A percentile compares a stretch with the other conserved stretches of the same genome.
Conservation (phyloP, 2,113 vertebrate species). For the Hystrix brachyura region DNA sequence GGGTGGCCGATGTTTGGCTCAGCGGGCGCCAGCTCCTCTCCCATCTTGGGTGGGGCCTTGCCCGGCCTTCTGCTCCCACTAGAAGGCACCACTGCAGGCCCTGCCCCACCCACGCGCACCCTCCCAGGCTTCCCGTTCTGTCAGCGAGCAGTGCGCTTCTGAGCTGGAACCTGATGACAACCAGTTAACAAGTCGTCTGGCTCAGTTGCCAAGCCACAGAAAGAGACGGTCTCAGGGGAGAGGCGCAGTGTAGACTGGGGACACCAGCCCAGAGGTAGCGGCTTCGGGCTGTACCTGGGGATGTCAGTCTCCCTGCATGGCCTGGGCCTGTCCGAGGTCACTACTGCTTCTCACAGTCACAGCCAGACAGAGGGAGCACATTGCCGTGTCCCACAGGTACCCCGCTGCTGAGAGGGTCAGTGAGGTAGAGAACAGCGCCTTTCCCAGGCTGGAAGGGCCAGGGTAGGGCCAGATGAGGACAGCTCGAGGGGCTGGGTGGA, state of each 20-base stretch:
- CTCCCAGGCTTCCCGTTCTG: conserved; percentile 41
- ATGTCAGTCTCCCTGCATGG: neutral
- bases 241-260: neutral
- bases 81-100: neutral
- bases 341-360: neutral
- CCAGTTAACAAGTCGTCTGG: conserved; percentile 36
- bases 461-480: too few relatives aligned
- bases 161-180: conserved; percentile 53
- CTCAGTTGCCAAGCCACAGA: neutral
- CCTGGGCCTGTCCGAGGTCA: neutral
- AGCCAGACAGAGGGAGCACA: neutral
- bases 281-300: neutral
- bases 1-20: too few relatives aligned
- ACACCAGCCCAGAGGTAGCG: neutral
- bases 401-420: neutral
- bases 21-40: neutral
- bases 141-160: conserved; percentile 9
- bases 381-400: too few relatives aligned
- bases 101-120: neutral
- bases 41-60: neutral
- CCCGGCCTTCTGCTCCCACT: neutral
- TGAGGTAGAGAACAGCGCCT: neutral
- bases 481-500: too few relatives aligned
- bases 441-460: neutral
- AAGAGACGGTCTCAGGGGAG: neutral